These are phyloP conservation scores for Nephrotoma guestfalica DNA, from an alignment of 2,888 invertebrate genomes.

Conservation along the genomic window DNA sequence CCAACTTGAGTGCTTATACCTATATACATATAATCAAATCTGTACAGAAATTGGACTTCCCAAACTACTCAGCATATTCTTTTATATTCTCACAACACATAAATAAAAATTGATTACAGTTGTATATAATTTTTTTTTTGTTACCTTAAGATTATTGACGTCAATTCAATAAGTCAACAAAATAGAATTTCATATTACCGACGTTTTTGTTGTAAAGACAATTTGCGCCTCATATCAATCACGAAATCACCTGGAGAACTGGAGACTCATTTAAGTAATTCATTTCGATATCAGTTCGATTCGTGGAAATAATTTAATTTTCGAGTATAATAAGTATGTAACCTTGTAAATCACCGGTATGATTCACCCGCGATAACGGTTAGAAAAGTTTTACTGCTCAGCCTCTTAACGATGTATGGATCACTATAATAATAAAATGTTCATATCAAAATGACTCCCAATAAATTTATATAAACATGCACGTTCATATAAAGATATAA, in stretches of 20 bases:
- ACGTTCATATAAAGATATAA: neutral
- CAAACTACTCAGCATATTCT: no score
- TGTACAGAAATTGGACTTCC: no score
- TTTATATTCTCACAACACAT: neutral
- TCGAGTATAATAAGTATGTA: no score
- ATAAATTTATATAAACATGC: neutral
- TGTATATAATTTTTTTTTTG: neutral
- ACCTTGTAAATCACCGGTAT: neutral
- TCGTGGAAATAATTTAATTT: no score
- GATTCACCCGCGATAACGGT: neutral
- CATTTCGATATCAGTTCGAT: no score
- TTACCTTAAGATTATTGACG: neutral
- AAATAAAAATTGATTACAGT: neutral
- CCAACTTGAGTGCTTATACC: no score
- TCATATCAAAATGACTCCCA: neutral
- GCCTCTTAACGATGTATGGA: neutral
- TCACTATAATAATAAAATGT: neutral
- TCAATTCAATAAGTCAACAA: neutral
- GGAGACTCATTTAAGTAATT: no score
- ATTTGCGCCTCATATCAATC: neutral
- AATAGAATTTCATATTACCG: neutral
- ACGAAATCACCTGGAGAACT: no score
- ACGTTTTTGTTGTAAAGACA: neutral
- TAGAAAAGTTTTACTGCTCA: no score
- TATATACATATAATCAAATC: no score